phyloP scores from a whole-genome alignment of 2,888 invertebrate species.

The Agrotis segetum region DNA sequence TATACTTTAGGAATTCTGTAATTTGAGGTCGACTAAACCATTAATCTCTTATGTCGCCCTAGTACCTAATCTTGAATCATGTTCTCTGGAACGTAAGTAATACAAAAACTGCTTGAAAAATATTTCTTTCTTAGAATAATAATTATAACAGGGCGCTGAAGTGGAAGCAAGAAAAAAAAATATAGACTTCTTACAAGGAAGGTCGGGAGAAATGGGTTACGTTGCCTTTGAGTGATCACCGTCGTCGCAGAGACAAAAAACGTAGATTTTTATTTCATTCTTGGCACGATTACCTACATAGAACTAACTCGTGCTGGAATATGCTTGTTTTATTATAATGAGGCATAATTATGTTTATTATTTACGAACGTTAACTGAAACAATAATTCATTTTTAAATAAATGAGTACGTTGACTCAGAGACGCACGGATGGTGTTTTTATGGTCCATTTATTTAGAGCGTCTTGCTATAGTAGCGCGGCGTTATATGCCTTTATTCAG shows the following conservation, averaged over 20 bases:
- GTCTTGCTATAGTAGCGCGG: too few relatives aligned
- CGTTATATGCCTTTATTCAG: too few relatives aligned
- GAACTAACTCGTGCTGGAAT: not conserved
- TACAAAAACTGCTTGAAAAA: constrained; percentile 47
- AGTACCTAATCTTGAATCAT: constrained; percentile 45
- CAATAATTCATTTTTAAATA: too few relatives aligned
- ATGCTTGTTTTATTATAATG: not conserved
- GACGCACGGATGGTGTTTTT: too few relatives aligned
- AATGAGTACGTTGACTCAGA: too few relatives aligned
- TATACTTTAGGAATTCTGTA: constrained; percentile 44
- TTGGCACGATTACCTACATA: not conserved
- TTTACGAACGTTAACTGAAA: not conserved
- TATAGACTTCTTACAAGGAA: constrained; percentile 11
- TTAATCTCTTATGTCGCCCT: constrained; percentile 53
- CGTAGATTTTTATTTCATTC: constrained; percentile 3
- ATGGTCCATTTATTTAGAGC: too few relatives aligned
- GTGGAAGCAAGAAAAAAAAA: constrained; percentile 18
- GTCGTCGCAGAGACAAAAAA: constrained; percentile 14
- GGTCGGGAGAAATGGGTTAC: constrained; percentile 28
- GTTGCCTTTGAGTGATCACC: constrained; percentile 21
- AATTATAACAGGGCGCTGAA: constrained; percentile 42
- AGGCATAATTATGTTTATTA: not conserved
- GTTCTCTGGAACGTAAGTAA: constrained; percentile 28
- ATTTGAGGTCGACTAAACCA: constrained; percentile 42
- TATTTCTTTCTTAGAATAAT: constrained; percentile 36